Base-by-base conservation (phyloP, 2,113 vertebrate genomes). In the Peucedramus taeniatus region DNA sequence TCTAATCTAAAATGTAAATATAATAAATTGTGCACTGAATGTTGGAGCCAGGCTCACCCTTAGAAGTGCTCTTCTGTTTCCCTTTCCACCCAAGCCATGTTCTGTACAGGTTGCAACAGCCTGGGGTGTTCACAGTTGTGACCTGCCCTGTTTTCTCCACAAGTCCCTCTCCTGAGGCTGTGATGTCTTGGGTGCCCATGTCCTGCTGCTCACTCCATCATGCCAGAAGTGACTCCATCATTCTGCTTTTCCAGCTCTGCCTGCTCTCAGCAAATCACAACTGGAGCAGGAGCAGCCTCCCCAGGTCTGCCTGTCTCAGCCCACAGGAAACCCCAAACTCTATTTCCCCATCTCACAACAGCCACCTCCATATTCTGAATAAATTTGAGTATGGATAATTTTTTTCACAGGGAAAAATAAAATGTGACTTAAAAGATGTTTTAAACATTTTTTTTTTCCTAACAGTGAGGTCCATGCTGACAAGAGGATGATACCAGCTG, bases 121-220 rank as follows among this genome's bases (percentile, higher is more conserved):
- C 70, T 75, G 42, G 31, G 21, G 12, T 3, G 7, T 27, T 49
- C 42, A 4, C 0, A 1, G 2, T 6, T 44, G 33, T 70, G 31
- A n/a, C 30, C 42, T 70, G 50, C 8, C 31, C n/a, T n/a, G 15
- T 77, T 28, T 74, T 45, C 26, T 74, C 35, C 2, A 1, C 13
- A 82, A 86, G 31, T 17, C 45, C 24, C 27, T 5, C 33, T 75
- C 7, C 51, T 4, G 13, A 57, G 50, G 66, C 53, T 30, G 27
- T n/a, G 45, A 6, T 51, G 9, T 20, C 44, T 19, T 24, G 26
- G 33, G 60, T 84, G 42, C 16, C 40, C 1, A 4, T 14, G n/a
- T 77, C 44, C 53, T 13, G 3, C 63, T 40, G 39, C 17, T 63
- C 8, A 0, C 59, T 45, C 44, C 13, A 3, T 42, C 11, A 1